Conservation (phyloP, 2,113 vertebrate genomes). For the Micronycteris hirsuta region DNA sequence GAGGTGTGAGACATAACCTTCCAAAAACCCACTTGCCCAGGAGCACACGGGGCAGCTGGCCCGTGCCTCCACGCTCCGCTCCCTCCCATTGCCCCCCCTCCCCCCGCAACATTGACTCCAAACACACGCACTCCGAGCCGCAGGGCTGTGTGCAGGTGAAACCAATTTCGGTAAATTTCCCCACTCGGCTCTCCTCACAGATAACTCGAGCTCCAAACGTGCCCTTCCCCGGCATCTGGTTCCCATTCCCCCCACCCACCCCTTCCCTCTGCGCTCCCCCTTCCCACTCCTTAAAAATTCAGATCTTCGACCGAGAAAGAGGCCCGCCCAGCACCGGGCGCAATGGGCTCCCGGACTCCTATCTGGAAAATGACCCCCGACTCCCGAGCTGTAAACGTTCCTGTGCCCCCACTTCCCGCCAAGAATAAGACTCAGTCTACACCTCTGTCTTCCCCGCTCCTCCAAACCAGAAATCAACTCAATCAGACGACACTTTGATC, state of each 20-base stretch:
- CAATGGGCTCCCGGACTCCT: slow-evolving; percentile 26
- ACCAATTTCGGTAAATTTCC: slow-evolving; percentile 69
- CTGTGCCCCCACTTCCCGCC: not conserved
- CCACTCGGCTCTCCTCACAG: slow-evolving; percentile 48
- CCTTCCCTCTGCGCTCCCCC: slow-evolving; percentile 43
- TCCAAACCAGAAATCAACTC: not conserved
- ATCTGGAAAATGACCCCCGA: not conserved
- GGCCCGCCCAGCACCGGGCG: slow-evolving; percentile 37
- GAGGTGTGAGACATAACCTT: slow-evolving; percentile 34
- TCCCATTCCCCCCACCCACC: slow-evolving; percentile 70
- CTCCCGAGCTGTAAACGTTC: not conserved
- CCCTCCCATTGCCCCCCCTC: not conserved
- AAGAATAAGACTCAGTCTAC: not conserved
- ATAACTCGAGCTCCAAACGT: slow-evolving; percentile 64
- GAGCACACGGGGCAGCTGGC: not conserved
- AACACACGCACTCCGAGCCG: slow-evolving; percentile 18
- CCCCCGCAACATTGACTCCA: slow-evolving; percentile 5
- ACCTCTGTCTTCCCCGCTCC: not conserved
- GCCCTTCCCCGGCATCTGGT: slow-evolving; percentile 78
- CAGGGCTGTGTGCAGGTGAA: slow-evolving; percentile 68
- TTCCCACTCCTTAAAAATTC: slow-evolving; percentile 63
- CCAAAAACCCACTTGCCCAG: not conserved
- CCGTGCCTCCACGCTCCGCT: not conserved
- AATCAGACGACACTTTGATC: slow-evolving; percentile 43
- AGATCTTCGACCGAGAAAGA: slow-evolving; percentile 56